A percentile compares a stretch with the other conserved stretches of the same genome.
phyloP scores from a whole-genome alignment of 2,797 vertebrate genomes.

The Coluber constrictor region DNA sequence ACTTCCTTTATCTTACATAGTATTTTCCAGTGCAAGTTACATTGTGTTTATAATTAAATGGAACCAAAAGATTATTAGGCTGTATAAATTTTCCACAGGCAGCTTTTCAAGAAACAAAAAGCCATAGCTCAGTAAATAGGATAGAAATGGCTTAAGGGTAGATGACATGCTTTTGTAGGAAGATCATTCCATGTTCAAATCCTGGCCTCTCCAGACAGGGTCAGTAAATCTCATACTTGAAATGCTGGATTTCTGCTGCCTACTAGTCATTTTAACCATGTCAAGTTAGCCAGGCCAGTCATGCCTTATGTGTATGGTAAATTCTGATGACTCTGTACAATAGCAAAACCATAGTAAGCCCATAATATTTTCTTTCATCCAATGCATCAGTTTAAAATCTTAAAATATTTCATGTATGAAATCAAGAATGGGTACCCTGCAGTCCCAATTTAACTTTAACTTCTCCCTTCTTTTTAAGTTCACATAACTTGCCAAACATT shows the following conservation, averaged over 20 bases:
- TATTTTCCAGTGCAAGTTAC: background rate
- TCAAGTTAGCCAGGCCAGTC: background rate
- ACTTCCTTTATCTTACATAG: conserved; percentile 7
- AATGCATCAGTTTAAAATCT: background rate
- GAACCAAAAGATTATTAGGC: conserved; percentile 18
- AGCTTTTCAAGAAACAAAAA: background rate
- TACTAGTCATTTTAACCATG: background rate
- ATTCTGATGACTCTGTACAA: background rate
- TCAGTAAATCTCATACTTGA: background rate
- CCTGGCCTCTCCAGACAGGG: background rate
- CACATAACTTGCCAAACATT: background rate
- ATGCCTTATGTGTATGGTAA: background rate
- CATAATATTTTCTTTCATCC: conserved; percentile 2
- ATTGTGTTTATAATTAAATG: conserved; percentile 4
- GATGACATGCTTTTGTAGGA: background rate
- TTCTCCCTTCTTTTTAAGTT: background rate
- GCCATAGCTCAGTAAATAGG: background rate
- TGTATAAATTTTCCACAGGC: conserved; percentile 18
- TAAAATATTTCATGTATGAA: background rate
- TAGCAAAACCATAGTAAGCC: background rate
- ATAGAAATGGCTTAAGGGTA: background rate
- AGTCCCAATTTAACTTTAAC: background rate
- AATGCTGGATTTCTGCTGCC: background rate
- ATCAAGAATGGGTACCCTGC: background rate
- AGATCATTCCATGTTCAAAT: background rate